Evolutionary conservation across 35 echinoderm and acorn worm species (phyloP).

Genomic region (Holothuria glaberrima): DNA sequence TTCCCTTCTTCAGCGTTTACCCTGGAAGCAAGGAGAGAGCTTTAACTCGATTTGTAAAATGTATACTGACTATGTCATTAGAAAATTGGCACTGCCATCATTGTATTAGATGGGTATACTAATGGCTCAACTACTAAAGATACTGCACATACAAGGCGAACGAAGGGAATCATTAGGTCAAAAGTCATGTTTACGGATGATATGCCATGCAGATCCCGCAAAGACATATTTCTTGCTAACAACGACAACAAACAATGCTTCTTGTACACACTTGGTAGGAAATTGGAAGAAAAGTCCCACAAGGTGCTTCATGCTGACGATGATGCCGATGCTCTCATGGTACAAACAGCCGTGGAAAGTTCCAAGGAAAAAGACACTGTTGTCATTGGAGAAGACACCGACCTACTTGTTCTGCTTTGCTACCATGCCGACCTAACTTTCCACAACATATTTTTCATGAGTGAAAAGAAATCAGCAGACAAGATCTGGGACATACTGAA

Average conservation of each 20-base stretch:
- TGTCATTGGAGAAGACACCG: conserved; percentile 41
- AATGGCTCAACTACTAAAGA: conserved; percentile 53
- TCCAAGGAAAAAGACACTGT: conserved; percentile 1
- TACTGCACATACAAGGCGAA: conserved; percentile 11
- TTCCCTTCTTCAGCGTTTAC: conserved; percentile 53
- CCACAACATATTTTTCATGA: conserved; percentile 18
- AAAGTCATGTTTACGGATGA: neutral
- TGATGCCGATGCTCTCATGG: conserved; percentile 43
- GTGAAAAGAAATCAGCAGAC: conserved; percentile 10
- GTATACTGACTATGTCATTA: conserved; percentile 51
- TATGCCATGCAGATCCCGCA: conserved; percentile 12
- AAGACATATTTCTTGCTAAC: conserved; percentile 16
- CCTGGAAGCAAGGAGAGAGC: conserved; percentile 30
- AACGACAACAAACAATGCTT: conserved; percentile 30
- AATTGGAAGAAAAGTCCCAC: neutral
- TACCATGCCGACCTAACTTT: neutral
- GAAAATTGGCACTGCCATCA: conserved; percentile 15
- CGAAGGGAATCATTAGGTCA: conserved; percentile 9
- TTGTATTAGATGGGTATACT: too few relatives aligned
- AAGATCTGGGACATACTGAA: neutral
- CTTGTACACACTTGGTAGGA: neutral
- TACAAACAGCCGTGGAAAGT: conserved; percentile 3
- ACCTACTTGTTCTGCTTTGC: conserved; percentile 7
- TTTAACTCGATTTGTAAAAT: too few relatives aligned
- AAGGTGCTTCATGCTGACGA: conserved; percentile 45